Conservation (phyloP, 2,797 vertebrate species). For the Manis javanica region DNA sequence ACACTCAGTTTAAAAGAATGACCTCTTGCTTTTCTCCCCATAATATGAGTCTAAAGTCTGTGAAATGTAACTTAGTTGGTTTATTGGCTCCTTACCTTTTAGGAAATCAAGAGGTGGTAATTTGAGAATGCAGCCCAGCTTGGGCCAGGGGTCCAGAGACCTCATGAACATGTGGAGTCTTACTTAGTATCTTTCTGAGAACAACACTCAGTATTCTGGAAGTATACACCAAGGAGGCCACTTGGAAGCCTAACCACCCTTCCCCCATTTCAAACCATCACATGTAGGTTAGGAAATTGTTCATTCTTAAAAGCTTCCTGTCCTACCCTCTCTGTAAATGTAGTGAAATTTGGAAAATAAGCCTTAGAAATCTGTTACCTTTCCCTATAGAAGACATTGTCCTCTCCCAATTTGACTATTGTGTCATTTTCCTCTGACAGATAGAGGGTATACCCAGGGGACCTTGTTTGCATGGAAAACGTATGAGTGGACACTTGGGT, state of each 20-base stretch:
- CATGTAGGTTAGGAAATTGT: not conserved
- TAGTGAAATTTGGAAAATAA: constrained; percentile 19
- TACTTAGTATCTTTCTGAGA: constrained; percentile 33
- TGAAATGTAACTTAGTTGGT: not conserved
- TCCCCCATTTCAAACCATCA: not conserved
- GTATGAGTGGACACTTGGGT: not conserved
- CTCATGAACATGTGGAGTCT: not conserved
- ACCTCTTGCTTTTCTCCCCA: not conserved
- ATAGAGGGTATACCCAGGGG: not conserved
- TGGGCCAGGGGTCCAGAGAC: not conserved
- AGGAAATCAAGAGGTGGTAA: not conserved
- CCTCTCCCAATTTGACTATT: not conserved
- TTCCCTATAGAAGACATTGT: not conserved
- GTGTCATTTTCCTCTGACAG: not conserved
- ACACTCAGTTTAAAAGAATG: not conserved
- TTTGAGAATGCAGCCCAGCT: not conserved
- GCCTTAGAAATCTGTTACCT: not conserved
- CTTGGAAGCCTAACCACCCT: not conserved
- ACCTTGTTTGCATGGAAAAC: not conserved
- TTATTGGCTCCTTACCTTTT: constrained; percentile 43
- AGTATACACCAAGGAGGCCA: not conserved
- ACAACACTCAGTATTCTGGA: not conserved
- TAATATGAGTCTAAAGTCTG: not conserved
- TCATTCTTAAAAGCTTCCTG: not conserved
- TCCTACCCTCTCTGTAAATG: constrained; percentile 45